Evolutionary conservation across 1,140 invertebrate genomes (phyloP).

Genomic region (Monomorium pharaonis): DNA sequence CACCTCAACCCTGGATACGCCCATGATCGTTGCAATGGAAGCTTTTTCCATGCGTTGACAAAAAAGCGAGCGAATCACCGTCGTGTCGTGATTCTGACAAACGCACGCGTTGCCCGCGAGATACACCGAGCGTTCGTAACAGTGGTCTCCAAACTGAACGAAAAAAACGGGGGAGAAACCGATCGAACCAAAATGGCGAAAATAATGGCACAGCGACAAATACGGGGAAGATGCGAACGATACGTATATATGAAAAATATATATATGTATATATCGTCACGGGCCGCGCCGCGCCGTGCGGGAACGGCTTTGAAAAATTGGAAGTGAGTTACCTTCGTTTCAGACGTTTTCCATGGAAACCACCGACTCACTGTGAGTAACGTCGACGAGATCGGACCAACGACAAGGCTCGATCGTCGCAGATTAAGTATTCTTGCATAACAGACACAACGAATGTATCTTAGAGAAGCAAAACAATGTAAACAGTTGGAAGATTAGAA

Average conservation of each 20-base stretch:
- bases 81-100: background rate
- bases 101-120: background rate
- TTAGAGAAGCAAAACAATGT: background rate
- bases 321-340: conserved; percentile 58
- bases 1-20: no score
- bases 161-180: conserved; percentile 50
- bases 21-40: background rate
- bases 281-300: background rate
- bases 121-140: conserved; percentile 55
- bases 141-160: conserved; percentile 71
- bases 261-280: conserved; percentile 54
- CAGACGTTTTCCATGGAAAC: conserved; percentile 64
- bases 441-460: background rate
- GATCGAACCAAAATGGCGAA: background rate
- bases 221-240: conserved; percentile 30
- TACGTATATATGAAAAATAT: conserved; percentile 44
- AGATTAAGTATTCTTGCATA: background rate
- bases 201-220: conserved; percentile 47
- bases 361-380: conserved; percentile 59
- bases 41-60: background rate
- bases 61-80: conserved; percentile 9
- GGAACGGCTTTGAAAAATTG: conserved; percentile 52
- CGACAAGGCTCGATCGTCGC: conserved; percentile 49
- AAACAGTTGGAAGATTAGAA: background rate
- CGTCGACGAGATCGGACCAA: conserved; percentile 55